Evolutionary conservation across 2,888 invertebrate species (phyloP).

Genomic region (Masnerella sp.): DNA sequence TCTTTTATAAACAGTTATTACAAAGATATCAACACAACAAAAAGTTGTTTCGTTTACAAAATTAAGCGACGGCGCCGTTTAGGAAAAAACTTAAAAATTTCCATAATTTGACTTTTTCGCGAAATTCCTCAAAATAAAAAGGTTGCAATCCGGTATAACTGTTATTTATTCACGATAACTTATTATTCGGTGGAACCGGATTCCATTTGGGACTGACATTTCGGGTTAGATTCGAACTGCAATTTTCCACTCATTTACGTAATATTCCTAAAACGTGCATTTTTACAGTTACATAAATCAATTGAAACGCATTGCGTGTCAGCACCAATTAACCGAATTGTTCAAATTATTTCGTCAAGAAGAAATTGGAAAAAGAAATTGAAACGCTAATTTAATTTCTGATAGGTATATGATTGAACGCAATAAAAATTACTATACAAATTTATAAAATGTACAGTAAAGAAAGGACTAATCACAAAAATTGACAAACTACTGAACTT

Average conservation of each 20-base stretch:
- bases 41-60: conserved; percentile 1
- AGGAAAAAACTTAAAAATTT: too few species aligned
- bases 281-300: conserved; percentile 36
- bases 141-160: not conserved
- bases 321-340: conserved; percentile 9
- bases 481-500: too few species aligned
- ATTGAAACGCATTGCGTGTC: conserved; percentile 9
- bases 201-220: conserved; percentile 29
- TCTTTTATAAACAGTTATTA: not conserved
- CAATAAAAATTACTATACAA: too few species aligned
- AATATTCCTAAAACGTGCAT: conserved; percentile 24
- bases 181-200: conserved; percentile 28
- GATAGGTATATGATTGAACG: not conserved
- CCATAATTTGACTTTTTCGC: too few species aligned
- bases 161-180: conserved; percentile 13
- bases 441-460: too few species aligned
- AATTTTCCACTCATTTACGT: conserved; percentile 44
- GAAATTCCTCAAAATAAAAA: conserved; percentile 14
- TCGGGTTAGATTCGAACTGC: conserved; percentile 11
- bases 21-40: not conserved
- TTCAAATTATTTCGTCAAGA: conserved; percentile 8
- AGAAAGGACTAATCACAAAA: too few species aligned
- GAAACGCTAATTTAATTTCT: not conserved
- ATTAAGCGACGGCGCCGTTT: too few species aligned
- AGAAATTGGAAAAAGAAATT: not conserved